Percentiles rank a stretch among this genome's conserved stretches.
Evolutionary conservation across 2,888 invertebrate genomes (phyloP).

Genomic region (Tetrapedia diversipes): DNA sequence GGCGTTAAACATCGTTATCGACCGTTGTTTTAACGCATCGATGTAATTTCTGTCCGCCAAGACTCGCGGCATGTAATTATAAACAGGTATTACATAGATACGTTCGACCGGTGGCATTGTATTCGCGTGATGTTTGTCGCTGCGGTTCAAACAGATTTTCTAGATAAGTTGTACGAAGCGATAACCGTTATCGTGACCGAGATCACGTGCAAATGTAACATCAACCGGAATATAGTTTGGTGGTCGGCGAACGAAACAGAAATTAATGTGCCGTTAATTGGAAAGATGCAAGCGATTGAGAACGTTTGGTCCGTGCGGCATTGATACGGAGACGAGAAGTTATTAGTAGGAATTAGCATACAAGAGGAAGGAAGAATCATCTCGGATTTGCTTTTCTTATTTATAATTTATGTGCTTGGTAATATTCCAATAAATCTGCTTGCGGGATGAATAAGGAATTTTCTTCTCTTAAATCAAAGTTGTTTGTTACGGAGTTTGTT

Average conservation of each 20-base stretch:
- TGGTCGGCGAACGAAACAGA: conserved; percentile 1
- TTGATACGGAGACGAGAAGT: conserved; percentile 21
- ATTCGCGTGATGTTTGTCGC: conserved; percentile 5
- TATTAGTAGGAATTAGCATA: conserved; percentile 36
- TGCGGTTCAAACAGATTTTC: conserved; percentile 26
- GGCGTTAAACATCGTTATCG: not conserved
- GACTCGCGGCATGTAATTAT: not conserved
- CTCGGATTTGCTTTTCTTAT: conserved; percentile 29
- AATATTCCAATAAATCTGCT: conserved; percentile 39
- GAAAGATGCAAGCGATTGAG: conserved; percentile 29
- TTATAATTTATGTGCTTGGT: conserved; percentile 35
- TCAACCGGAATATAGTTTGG: conserved; percentile 36
- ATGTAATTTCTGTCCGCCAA: not conserved
- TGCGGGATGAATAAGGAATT: conserved; percentile 21
- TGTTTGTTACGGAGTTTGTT: conserved; percentile 6
- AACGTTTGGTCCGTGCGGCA: conserved; percentile 4
- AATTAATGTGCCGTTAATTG: conserved; percentile 11
- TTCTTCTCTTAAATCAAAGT: conserved; percentile 15
- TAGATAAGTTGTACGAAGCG: conserved; percentile 35
- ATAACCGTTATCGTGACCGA: conserved; percentile 44
- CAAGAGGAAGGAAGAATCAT: conserved; percentile 33
- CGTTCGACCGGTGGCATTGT: not conserved
- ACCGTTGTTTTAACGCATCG: not conserved
- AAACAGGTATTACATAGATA: not conserved
- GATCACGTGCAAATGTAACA: conserved; percentile 34